Evolutionary conservation across 2,797 vertebrate genomes (phyloP).

Genomic region (Pipistrellus nathusii): DNA sequence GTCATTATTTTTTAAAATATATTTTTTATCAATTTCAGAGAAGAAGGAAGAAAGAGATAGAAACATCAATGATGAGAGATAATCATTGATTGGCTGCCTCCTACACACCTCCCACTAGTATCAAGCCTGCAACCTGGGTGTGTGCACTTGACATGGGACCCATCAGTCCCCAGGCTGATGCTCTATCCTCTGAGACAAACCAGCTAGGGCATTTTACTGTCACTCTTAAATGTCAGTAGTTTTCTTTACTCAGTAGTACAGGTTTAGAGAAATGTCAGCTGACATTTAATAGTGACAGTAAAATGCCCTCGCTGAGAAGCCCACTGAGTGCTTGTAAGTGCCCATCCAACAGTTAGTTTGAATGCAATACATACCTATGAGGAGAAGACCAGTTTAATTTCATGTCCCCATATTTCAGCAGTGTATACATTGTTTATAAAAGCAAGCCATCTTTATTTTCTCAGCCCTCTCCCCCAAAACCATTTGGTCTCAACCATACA

Average conservation of each 20-base stretch:
- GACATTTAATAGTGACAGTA: no score
- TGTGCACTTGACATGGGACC: no score
- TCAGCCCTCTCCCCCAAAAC: background rate
- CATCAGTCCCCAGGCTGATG: no score
- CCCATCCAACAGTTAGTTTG: background rate
- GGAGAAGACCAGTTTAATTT: background rate
- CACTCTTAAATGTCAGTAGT: background rate
- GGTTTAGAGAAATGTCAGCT: no score
- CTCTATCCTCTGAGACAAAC: no score
- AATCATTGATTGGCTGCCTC: no score
- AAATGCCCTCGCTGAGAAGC: background rate
- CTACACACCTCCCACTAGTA: no score
- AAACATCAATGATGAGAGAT: no score
- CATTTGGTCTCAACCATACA: background rate
- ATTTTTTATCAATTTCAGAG: no score
- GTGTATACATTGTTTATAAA: background rate
- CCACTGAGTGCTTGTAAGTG: background rate
- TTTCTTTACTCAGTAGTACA: no score
- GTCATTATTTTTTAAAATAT: background rate
- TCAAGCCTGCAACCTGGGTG: no score
- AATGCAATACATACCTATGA: background rate
- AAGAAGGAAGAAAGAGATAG: no score
- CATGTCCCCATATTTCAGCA: background rate
- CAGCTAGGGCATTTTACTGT: background rate
- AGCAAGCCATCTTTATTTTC: background rate